phyloP scores from a whole-genome alignment of 2,113 vertebrate species.

The Sciurus niger region DNA sequence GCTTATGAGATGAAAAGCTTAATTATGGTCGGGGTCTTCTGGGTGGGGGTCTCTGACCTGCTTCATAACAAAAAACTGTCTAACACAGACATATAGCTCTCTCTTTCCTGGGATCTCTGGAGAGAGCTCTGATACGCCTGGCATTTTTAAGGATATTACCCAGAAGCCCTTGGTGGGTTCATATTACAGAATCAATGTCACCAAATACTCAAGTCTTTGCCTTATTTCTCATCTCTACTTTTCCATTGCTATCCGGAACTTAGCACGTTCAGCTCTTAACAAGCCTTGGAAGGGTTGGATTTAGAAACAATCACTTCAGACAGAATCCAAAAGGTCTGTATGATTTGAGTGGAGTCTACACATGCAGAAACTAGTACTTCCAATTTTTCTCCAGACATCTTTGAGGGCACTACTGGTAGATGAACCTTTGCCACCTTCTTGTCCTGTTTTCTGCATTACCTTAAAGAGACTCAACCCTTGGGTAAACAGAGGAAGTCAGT shows the following conservation, averaged over 20 bases:
- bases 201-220: not conserved
- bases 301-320: not conserved
- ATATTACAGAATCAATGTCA: not conserved
- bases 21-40: too few relatives aligned
- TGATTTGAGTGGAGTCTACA: not conserved
- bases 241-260: not conserved
- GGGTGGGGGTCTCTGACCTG: too few relatives aligned
- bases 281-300: not conserved
- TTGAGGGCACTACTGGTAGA: not conserved
- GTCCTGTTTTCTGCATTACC: not conserved
- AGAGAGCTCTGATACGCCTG: not conserved
- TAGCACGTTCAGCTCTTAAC: not conserved
- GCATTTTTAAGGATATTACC: not conserved
- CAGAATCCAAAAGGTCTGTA: not conserved
- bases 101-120: not conserved
- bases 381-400: constrained; percentile 5
- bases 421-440: not conserved
- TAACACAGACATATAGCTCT: not conserved
- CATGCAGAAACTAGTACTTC: not conserved
- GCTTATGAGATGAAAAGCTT: too few relatives aligned
- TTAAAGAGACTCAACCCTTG: not conserved
- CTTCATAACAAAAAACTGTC: too few relatives aligned
- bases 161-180: not conserved
- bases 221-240: not conserved
- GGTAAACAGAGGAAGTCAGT: not conserved